These are phyloP conservation scores for Phenganax subtilis DNA, from an alignment of 92 coral and sea anemone species.

Conservation along the genomic window DNA sequence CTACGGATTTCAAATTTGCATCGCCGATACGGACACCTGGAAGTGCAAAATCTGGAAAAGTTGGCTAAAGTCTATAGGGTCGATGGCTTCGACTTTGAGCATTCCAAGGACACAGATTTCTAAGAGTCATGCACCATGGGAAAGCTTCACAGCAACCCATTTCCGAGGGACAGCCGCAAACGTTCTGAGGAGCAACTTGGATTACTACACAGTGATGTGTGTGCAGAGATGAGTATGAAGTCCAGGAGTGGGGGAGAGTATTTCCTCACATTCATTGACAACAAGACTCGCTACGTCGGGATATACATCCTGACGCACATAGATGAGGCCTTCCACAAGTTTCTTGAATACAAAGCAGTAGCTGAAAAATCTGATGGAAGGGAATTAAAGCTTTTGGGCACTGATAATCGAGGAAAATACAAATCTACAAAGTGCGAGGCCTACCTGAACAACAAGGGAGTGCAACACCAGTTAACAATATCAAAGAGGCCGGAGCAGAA, in stretches of 20 bases:
- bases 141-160: slow-evolving; percentile 42
- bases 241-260: slow-evolving; percentile 52
- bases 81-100: slow-evolving; percentile 47
- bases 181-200: slow-evolving; percentile 49
- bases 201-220: slow-evolving; percentile 54
- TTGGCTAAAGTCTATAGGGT: slow-evolving; percentile 38
- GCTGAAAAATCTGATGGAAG: slow-evolving; percentile 59
- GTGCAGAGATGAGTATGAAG: slow-evolving; percentile 51
- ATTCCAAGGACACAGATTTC: slow-evolving; percentile 35
- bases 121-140: slow-evolving; percentile 56
- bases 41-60: slow-evolving; percentile 42
- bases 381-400: slow-evolving; percentile 43
- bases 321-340: slow-evolving; percentile 47
- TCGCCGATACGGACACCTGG: slow-evolving; percentile 41
- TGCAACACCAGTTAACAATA: slow-evolving; percentile 46
- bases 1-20: not conserved
- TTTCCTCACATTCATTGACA: slow-evolving; percentile 57
- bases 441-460: slow-evolving; percentile 48
- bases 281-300: slow-evolving; percentile 53
- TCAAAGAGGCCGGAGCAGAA: slow-evolving; percentile 55
- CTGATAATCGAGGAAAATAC: slow-evolving; percentile 60
- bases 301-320: slow-evolving; percentile 52
- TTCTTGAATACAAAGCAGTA: slow-evolving; percentile 49
- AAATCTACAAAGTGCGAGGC: slow-evolving; percentile 47
- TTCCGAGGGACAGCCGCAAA: slow-evolving; percentile 43